Conservation (phyloP, 2,797 vertebrate species). For the Girardinus metallicus region DNA sequence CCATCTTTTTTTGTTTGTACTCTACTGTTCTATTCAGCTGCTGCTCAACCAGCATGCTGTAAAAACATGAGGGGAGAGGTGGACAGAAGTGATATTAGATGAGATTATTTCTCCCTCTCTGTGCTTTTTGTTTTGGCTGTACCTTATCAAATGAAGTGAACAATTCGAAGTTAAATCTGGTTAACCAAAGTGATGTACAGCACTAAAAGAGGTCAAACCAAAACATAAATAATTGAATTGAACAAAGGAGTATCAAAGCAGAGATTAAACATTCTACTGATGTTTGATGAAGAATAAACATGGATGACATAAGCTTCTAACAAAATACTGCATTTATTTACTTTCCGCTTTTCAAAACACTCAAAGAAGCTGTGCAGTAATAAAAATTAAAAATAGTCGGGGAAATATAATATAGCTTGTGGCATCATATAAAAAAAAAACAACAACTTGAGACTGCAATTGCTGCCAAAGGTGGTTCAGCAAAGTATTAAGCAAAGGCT, state of each 20-base stretch:
- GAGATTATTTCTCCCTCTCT: not conserved
- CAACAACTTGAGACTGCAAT: too few species aligned
- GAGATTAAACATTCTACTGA: not conserved
- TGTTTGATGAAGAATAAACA: too few species aligned
- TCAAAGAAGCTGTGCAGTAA: too few species aligned
- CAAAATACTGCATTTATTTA: too few species aligned
- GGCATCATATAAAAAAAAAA: too few species aligned
- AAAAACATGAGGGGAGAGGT: not conserved
- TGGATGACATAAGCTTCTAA: too few species aligned
- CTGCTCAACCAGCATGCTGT: not conserved
- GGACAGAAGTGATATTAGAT: not conserved
- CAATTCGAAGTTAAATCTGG: not conserved
- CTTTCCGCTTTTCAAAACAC: too few species aligned
- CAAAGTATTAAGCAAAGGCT: too few species aligned
- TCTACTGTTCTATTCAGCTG: too few species aligned
- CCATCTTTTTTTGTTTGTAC: not conserved
- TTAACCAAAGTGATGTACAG: not conserved
- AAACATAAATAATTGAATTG: not conserved
- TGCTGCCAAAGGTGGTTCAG: too few species aligned
- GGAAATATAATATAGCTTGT: too few species aligned
- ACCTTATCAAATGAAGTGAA: not conserved
- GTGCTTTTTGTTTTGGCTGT: not conserved
- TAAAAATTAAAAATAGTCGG: too few species aligned
- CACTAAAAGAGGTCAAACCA: not conserved
- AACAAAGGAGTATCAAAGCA: not conserved